These are phyloP conservation scores for Crematogaster levior DNA, from an alignment of 2,888 invertebrate species.

Conservation along the genomic window DNA sequence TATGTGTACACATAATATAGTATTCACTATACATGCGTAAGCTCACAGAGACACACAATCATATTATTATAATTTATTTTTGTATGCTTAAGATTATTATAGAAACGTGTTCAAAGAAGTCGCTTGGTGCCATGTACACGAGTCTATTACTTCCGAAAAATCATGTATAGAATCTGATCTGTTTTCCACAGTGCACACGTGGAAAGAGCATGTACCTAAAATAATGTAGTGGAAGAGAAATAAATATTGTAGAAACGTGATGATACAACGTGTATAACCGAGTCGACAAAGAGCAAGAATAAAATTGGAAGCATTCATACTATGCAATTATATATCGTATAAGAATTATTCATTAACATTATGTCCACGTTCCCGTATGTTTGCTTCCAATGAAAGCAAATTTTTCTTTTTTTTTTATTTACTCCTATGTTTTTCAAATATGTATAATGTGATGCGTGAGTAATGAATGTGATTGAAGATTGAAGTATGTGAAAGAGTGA, in stretches of 20 bases:
- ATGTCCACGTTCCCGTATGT: constrained; percentile 46
- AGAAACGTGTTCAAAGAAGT: constrained; percentile 69
- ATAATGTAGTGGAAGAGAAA: constrained; percentile 63
- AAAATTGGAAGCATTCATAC: constrained; percentile 59
- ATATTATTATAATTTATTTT: constrained; percentile 84
- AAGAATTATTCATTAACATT: constrained; percentile 32
- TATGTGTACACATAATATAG: constrained; percentile 77
- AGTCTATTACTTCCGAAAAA: constrained; percentile 54
- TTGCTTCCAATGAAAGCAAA: constrained; percentile 62
- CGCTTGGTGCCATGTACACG: constrained; percentile 73
- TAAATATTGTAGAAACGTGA: constrained; percentile 49
- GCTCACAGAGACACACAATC: constrained; percentile 80
- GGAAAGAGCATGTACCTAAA: constrained; percentile 67
- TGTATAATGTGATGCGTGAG: constrained; percentile 56
- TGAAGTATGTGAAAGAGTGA: constrained; percentile 53
- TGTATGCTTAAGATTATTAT: constrained; percentile 82
- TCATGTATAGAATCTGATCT: constrained; percentile 62
- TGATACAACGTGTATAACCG: constrained; percentile 29
- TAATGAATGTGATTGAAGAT: constrained; percentile 61
- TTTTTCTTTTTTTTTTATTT: constrained; percentile 55
- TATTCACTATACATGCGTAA: constrained; percentile 83
- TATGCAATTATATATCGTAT: neutral
- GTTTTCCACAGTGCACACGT: constrained; percentile 50
- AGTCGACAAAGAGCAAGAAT: constrained; percentile 10
- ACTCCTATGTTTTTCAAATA: constrained; percentile 45